A percentile compares a stretch with the other conserved stretches of the same genome.
Conservation (phyloP, 2,888 invertebrate genomes). For the Lasiommata megera region DNA sequence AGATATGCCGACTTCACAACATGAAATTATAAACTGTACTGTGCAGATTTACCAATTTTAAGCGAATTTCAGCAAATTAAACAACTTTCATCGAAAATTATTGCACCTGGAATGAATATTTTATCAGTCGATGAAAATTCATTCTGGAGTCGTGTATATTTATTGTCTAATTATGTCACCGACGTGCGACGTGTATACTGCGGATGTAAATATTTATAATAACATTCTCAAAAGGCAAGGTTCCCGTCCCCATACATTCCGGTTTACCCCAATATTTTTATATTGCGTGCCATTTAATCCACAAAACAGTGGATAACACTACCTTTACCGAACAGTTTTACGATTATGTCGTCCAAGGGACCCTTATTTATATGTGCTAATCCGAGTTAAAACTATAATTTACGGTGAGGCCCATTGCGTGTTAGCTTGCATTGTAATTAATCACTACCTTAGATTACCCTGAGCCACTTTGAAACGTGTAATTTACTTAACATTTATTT, state of each 20-base stretch:
- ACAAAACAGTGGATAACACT: conserved; percentile 19
- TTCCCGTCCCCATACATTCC: not conserved
- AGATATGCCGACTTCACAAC: no score
- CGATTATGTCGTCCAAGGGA: conserved; percentile 13
- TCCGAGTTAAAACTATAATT: conserved; percentile 25
- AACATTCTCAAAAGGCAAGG: not conserved
- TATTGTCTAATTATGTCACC: not conserved
- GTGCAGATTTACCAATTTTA: no score
- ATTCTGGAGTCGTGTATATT: no score
- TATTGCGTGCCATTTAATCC: conserved; percentile 22
- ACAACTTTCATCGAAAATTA: no score
- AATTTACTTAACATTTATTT: not conserved
- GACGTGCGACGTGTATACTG: no score
- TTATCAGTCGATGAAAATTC: no score
- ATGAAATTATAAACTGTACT: no score
- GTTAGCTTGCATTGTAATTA: conserved; percentile 47
- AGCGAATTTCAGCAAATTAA: no score
- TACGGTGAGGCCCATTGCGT: conserved; percentile 25
- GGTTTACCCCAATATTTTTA: conserved; percentile 11
- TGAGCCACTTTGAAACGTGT: conserved; percentile 1
- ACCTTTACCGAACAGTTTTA: conserved; percentile 18
- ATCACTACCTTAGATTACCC: conserved; percentile 40
- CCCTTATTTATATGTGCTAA: conserved; percentile 21
- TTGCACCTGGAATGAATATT: no score
- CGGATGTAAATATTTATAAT: not conserved